A percentile compares a stretch with the other conserved stretches of the same genome.
phyloP scores from a whole-genome alignment of 2,888 invertebrate species.

The Phytoseiulus persimilis region DNA sequence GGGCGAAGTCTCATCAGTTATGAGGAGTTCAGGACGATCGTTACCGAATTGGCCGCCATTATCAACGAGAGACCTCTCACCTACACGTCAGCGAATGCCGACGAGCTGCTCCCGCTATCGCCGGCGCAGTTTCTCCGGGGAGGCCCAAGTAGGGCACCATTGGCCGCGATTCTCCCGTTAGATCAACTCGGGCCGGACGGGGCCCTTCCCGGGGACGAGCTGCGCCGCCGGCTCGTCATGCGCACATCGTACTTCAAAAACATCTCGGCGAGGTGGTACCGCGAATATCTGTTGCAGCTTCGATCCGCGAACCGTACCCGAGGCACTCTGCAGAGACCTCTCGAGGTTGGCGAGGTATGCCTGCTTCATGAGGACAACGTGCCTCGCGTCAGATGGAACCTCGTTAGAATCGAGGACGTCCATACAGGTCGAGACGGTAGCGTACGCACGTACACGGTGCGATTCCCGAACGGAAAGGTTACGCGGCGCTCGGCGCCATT shows the following conservation, averaged over 20 bases:
- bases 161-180: neutral
- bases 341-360: neutral
- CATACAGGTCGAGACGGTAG: neutral
- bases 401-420: neutral
- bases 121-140: slow-evolving; percentile 5
- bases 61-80: slow-evolving; percentile 6
- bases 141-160: neutral
- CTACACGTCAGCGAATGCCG: neutral
- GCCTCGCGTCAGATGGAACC: neutral
- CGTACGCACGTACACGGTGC: neutral
- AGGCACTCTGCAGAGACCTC: too few relatives aligned
- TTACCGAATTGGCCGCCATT: neutral
- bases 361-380: neutral
- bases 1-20: slow-evolving; percentile 9
- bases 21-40: neutral
- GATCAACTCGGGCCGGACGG: neutral
- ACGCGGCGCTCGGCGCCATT: neutral
- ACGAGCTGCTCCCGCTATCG: neutral
- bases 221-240: neutral
- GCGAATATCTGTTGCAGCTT: neutral
- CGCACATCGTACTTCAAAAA: neutral
- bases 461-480: neutral
- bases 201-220: neutral
- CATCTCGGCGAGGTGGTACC: neutral
- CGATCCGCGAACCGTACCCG: neutral